These are phyloP conservation scores for Nycteola revayana DNA, from an alignment of 2,888 invertebrate genomes.

Conservation along the genomic window DNA sequence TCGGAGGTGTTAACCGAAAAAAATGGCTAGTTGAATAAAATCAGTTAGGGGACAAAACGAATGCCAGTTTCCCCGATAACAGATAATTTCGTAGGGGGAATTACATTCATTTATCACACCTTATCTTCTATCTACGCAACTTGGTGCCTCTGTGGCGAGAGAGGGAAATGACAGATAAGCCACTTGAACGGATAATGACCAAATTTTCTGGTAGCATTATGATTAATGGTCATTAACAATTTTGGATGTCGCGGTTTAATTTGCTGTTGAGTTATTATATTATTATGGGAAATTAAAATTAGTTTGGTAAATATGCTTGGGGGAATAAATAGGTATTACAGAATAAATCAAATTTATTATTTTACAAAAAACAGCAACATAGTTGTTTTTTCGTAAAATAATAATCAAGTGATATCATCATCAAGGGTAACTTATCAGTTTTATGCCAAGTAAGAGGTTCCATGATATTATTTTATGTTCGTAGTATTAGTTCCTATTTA, in stretches of 20 bases:
- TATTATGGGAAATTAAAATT: too few relatives aligned
- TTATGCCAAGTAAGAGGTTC: too few relatives aligned
- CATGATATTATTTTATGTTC: too few relatives aligned
- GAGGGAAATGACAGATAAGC: conserved; percentile 27
- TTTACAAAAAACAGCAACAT: too few relatives aligned
- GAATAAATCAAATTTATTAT: too few relatives aligned
- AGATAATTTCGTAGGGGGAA: conserved; percentile 20
- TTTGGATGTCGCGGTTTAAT: conserved; percentile 5
- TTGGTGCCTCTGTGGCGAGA: background rate
- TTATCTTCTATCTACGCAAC: conserved; percentile 11
- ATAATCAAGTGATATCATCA: too few relatives aligned
- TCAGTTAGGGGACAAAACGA: conserved; percentile 8
- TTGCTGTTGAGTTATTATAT: conserved; percentile 4
- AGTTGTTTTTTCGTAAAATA: too few relatives aligned
- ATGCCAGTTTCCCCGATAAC: conserved; percentile 18
- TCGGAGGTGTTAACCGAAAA: conserved; percentile 2
- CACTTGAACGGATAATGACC: conserved; percentile 27
- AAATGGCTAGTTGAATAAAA: conserved; percentile 10
- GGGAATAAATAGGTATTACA: too few relatives aligned
- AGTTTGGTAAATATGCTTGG: too few relatives aligned
- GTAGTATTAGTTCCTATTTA: too few relatives aligned
- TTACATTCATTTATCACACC: conserved; percentile 27
- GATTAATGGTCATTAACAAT: conserved; percentile 21
- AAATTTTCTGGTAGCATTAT: conserved; percentile 17
- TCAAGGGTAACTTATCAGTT: too few relatives aligned